Evolutionary conservation across 2,113 vertebrate genomes (phyloP), one percentile per base, ranked within the genome.

Genomic region (Leptobrachium ailaonicum): DNA sequence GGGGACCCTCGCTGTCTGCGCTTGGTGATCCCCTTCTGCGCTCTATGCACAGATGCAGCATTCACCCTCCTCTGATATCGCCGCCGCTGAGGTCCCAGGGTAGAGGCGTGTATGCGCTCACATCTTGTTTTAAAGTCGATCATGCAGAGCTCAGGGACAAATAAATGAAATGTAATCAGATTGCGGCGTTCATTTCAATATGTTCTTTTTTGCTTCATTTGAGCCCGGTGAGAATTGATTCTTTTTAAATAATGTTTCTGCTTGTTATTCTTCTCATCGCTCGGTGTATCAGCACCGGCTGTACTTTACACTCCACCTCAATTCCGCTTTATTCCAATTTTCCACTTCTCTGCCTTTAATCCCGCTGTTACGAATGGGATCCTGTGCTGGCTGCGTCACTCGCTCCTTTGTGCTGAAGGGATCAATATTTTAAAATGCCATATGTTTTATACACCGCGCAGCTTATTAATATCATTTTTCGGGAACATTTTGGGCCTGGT

Each of bases 401-500:
- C 82, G 87, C 85, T 90, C 83, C 62, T 75, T 88, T 83, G 85
- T 86, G 87, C 83, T 85, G 83, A 88, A 87, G 83, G 89, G 89
- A 92, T 92, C 90, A 87, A 92, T 92, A 91, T 92, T 92, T 91
- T 88, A 92, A 88, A 91, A 88, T 85, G 83, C 88, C 83, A 76
- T 88, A 88, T 90, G 85, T 89, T 88, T 91, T 90, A 88, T 88
- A 92, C 88, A 91, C 91, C 86, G 82, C 42, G 77, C 72, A 8
- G 84, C 63, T 84, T 73, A 79, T 88, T 47, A 11, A n/a, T 6
- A 41, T 32, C 7, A 42, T 66, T 66, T 60, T 66, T 60, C 7
- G 62, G 73, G 62, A 53, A 53, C 50, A 53, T 32, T 53, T 66
- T 53, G 62, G 32, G 45, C 3, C 7, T 2, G 32, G 6, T 4